Percentiles rank a stretch among this genome's conserved stretches.
phyloP scores from a whole-genome alignment of 2,797 vertebrate species.

The Pachyuromys duprasi region DNA sequence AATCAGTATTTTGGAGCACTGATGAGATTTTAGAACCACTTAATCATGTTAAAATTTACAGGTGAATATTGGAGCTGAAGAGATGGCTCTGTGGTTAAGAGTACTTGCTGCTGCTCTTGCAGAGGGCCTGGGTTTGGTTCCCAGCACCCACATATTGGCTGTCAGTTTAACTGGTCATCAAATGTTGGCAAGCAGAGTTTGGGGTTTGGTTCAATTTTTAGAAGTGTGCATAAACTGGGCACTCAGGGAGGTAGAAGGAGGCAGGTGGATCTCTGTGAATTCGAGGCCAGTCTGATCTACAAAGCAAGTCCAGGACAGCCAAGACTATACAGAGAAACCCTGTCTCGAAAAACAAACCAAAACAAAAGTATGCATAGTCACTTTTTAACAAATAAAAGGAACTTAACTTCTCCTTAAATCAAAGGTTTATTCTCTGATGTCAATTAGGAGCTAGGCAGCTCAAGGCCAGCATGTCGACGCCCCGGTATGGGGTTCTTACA shows the following conservation, averaged over 20 bases:
- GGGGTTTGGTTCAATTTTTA: neutral
- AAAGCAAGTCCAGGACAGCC: too few relatives aligned
- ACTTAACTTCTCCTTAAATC: slow-evolving; percentile 1
- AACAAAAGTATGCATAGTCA: neutral
- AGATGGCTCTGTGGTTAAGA: too few relatives aligned
- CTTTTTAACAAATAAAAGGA: slow-evolving; percentile 16
- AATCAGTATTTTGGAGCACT: neutral
- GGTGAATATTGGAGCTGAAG: neutral
- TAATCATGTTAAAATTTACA: slow-evolving; percentile 52
- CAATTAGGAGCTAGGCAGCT: neutral
- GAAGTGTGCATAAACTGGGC: neutral
- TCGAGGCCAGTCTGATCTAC: too few relatives aligned
- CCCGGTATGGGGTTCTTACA: neutral
- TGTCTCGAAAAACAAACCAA: too few relatives aligned
- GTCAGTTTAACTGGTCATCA: neutral
- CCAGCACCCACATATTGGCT: too few relatives aligned
- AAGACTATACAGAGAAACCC: too few relatives aligned
- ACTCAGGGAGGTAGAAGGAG: too few relatives aligned
- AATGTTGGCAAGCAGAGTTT: neutral
- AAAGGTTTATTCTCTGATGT: slow-evolving; percentile 13
- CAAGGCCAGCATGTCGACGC: neutral
- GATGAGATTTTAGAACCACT: slow-evolving; percentile 33
- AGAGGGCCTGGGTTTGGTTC: neutral
- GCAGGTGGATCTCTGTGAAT: too few relatives aligned
- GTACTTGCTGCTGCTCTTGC: neutral